phyloP scores from a whole-genome alignment of 2,888 invertebrate genomes.

The Ecliptopera silaceata region DNA sequence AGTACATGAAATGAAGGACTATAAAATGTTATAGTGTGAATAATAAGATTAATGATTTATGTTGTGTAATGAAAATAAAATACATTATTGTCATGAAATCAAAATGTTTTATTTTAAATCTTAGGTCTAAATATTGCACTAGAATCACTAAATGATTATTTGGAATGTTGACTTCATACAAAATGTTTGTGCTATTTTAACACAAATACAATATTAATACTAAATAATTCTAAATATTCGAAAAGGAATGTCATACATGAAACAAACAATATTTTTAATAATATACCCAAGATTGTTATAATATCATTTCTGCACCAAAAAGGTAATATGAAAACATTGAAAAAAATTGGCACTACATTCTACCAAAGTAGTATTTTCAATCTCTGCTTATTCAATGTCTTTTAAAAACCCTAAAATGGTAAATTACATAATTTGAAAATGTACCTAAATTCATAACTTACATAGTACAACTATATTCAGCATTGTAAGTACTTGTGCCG shows the following conservation, averaged over 20 bases:
- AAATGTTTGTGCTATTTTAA: constrained; percentile 48
- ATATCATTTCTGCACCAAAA: neutral
- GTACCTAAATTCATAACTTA: too few relatives aligned
- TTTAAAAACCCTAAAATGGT: too few relatives aligned
- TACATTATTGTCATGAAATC: constrained; percentile 3
- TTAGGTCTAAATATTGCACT: constrained; percentile 54
- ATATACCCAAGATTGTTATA: neutral
- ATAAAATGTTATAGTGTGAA: too few relatives aligned
- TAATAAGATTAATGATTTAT: neutral
- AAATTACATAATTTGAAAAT: too few relatives aligned
- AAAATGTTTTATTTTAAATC: constrained; percentile 26
- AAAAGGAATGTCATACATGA: constrained; percentile 6
- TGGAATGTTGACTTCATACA: constrained; percentile 34
- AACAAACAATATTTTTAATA: neutral
- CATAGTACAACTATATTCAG: too few relatives aligned
- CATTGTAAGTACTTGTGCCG: too few relatives aligned
- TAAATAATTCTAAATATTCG: constrained; percentile 8
- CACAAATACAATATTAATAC: neutral
- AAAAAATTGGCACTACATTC: neutral
- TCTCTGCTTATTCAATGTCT: too few relatives aligned
- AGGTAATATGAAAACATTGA: neutral
- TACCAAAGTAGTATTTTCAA: neutral
- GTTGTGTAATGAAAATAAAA: constrained; percentile 5
- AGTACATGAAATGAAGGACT: too few relatives aligned
- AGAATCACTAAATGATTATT: constrained; percentile 41